A percentile compares a stretch with the other conserved stretches of the same genome.
Conservation (phyloP, 2,113 vertebrate genomes). For the Nothoprocta pentlandii region DNA sequence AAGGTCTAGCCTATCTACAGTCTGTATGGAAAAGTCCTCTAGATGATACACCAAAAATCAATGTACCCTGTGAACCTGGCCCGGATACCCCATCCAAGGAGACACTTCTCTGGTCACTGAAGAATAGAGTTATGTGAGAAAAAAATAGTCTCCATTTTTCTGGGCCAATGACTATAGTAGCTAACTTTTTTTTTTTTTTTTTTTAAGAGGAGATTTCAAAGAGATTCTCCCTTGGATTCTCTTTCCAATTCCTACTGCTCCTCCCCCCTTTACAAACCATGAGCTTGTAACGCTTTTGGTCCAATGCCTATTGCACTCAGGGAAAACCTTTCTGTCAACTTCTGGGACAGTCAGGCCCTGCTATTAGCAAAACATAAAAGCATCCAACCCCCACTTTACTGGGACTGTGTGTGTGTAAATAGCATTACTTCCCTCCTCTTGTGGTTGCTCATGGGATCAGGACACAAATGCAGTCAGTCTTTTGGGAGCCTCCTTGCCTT, state of each 20-base stretch:
- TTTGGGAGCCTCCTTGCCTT: conserved; percentile 48
- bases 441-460: conserved; percentile 48
- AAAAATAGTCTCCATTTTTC: neutral
- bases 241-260: neutral
- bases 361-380: conserved; percentile 49
- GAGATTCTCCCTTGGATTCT: neutral
- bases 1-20: neutral
- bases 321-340: conserved; percentile 40
- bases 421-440: conserved; percentile 39
- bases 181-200: neutral
- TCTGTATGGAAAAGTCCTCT: neutral
- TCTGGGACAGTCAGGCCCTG: conserved; percentile 21
- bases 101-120: neutral
- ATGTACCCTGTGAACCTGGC: neutral
- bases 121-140: neutral
- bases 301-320: conserved; percentile 37
- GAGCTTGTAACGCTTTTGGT: conserved; percentile 7
- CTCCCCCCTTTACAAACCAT: conserved; percentile 1
- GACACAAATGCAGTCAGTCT: conserved; percentile 55
- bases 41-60: neutral
- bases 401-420: conserved; percentile 12
- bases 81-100: neutral
- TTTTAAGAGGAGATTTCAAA: conserved; percentile 3
- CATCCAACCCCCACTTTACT: neutral
- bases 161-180: neutral